These are phyloP conservation scores for Drosophila siamana DNA, from an alignment of 2,888 invertebrate genomes.

Conservation along the genomic window DNA sequence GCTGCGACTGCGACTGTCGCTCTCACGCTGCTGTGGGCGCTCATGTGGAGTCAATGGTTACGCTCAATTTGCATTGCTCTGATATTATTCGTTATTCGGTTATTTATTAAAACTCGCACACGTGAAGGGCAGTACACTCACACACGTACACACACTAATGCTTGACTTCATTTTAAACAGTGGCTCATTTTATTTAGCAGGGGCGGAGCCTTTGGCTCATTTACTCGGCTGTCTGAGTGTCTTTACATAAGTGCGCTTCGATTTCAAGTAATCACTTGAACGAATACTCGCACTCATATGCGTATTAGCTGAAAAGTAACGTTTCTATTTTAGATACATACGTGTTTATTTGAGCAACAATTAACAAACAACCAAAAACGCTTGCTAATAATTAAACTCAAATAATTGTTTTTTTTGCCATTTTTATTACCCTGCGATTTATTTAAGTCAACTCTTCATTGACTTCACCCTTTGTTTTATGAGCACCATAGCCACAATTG, in stretches of 20 bases:
- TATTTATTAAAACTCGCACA: slow-evolving; percentile 68
- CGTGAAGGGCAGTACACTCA: slow-evolving; percentile 59
- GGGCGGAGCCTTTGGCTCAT: slow-evolving; percentile 66
- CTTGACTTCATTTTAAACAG: slow-evolving; percentile 78
- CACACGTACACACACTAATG: slow-evolving; percentile 24
- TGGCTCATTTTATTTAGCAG: slow-evolving; percentile 69
- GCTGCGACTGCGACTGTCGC: not conserved
- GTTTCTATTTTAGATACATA: not conserved
- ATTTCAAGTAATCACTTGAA: slow-evolving; percentile 37
- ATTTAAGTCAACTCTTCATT: slow-evolving; percentile 49
- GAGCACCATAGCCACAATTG: slow-evolving; percentile 16
- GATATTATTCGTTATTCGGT: slow-evolving; percentile 79
- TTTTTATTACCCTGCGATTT: slow-evolving; percentile 14
- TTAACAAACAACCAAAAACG: not conserved
- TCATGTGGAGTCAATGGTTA: slow-evolving; percentile 17
- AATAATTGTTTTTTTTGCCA: not conserved
- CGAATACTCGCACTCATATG: not conserved
- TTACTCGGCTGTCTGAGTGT: not conserved
- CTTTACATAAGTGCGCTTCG: slow-evolving; percentile 3
- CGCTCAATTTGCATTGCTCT: slow-evolving; percentile 74
- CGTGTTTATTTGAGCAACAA: not conserved
- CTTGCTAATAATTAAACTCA: not conserved
- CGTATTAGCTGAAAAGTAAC: slow-evolving; percentile 1
- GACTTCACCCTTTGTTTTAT: slow-evolving; percentile 44
- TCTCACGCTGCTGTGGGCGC: slow-evolving; percentile 13